These are phyloP conservation scores for Teleopsis dalmanni DNA, from an alignment of 1,140 invertebrate species.

Conservation along the genomic window DNA sequence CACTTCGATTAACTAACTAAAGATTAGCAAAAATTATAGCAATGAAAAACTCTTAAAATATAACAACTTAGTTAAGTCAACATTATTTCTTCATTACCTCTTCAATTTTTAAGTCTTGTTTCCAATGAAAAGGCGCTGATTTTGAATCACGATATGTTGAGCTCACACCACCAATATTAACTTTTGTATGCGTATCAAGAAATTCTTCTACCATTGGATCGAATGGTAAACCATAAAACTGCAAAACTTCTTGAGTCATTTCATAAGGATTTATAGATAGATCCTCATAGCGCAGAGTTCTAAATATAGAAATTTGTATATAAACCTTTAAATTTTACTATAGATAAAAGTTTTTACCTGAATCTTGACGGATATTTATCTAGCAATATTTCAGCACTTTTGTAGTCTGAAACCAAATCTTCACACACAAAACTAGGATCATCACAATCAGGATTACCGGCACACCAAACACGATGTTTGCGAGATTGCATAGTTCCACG, in stretches of 20 bases:
- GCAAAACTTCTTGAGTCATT: slow-evolving; percentile 61
- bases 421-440: slow-evolving; percentile 66
- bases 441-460: slow-evolving; percentile 71
- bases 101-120: slow-evolving; percentile 60
- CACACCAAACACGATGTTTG: slow-evolving; percentile 77
- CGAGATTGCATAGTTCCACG: slow-evolving; percentile 78
- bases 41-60: not conserved
- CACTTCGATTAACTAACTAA: no score
- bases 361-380: slow-evolving; percentile 63
- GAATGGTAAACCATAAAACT: slow-evolving; percentile 68
- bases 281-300: slow-evolving; percentile 77
- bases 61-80: not conserved
- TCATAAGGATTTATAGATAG: slow-evolving; percentile 67
- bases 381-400: slow-evolving; percentile 59
- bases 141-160: slow-evolving; percentile 78
- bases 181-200: slow-evolving; percentile 71
- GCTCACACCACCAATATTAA: slow-evolving; percentile 69
- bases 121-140: slow-evolving; percentile 77
- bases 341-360: slow-evolving; percentile 48
- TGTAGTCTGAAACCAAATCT: slow-evolving; percentile 76
- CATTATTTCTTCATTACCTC: slow-evolving; percentile 47
- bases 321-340: not conserved
- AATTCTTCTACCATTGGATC: slow-evolving; percentile 63
- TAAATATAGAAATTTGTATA: slow-evolving; percentile 41
- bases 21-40: no score